Evolutionary conservation across 1,140 invertebrate species (phyloP).

Genomic region (Aphelenchoides avenae): DNA sequence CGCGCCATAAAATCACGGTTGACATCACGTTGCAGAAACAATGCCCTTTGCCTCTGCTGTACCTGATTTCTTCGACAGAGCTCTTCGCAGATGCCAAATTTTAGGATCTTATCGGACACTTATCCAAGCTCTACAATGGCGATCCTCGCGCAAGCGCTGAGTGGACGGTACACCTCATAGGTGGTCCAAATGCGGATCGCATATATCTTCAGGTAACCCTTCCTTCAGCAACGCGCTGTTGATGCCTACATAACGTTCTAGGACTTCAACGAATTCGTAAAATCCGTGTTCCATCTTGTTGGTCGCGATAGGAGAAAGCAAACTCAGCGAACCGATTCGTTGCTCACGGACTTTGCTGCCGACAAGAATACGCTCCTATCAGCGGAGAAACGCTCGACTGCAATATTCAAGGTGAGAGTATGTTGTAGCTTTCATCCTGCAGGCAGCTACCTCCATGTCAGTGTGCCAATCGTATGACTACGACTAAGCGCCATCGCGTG

Average conservation of each 20-base stretch:
- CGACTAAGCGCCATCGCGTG: too few relatives aligned
- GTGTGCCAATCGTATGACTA: too few relatives aligned
- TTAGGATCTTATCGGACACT: slow-evolving; percentile 45
- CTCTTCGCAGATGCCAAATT: slow-evolving; percentile 4
- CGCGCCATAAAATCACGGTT: slow-evolving; percentile 1
- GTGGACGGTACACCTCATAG: slow-evolving; percentile 53
- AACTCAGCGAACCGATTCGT: too few relatives aligned
- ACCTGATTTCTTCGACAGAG: neutral
- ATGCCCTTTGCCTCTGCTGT: slow-evolving; percentile 11
- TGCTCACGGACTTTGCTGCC: too few relatives aligned
- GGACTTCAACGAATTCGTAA: slow-evolving; percentile 46
- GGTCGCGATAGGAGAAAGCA: slow-evolving; percentile 33
- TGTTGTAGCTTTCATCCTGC: too few relatives aligned
- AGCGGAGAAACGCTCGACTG: too few relatives aligned
- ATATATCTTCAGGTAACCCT: slow-evolving; percentile 34
- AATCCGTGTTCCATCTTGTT: slow-evolving; percentile 37
- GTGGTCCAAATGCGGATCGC: slow-evolving; percentile 16
- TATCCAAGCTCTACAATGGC: slow-evolving; percentile 34
- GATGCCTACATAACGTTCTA: slow-evolving; percentile 20
- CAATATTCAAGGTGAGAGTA: too few relatives aligned
- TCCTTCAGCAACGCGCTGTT: neutral
- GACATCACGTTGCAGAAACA: slow-evolving; percentile 1
- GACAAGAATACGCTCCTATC: too few relatives aligned
- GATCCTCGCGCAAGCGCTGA: slow-evolving; percentile 43
- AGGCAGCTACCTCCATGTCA: too few relatives aligned